A percentile compares a stretch with the other conserved stretches of the same genome.
Evolutionary conservation across 2,113 vertebrate genomes (phyloP).

Genomic region (Ornithorhynchus anatinus): DNA sequence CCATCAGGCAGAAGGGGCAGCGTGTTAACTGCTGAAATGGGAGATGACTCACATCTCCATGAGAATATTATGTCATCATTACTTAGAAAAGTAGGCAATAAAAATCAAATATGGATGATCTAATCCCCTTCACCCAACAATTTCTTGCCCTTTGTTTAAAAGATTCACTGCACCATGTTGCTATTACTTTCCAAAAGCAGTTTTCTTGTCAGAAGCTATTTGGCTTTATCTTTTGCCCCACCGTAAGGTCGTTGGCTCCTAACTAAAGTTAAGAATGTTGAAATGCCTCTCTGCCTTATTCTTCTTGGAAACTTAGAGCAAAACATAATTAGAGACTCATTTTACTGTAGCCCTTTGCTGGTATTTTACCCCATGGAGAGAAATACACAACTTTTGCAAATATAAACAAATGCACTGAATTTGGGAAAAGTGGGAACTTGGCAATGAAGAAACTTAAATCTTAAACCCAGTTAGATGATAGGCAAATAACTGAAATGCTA

Average conservation of each 20-base stretch:
- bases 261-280: background rate
- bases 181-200: background rate
- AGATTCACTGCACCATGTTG: background rate
- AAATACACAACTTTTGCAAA: background rate
- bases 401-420: background rate
- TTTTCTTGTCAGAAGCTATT: background rate
- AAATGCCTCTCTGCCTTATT: background rate
- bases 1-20: background rate
- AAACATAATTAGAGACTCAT: conserved; percentile 8
- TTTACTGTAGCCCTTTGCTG: background rate
- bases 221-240: background rate
- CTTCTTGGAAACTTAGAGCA: background rate
- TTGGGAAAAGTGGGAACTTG: background rate
- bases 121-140: background rate
- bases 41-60: background rate
- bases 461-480: background rate
- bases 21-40: background rate
- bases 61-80: background rate
- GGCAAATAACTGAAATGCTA: background rate
- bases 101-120: background rate
- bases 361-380: background rate
- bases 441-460: background rate
- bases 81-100: background rate
- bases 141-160: background rate
- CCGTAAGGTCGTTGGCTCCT: background rate